These are phyloP conservation scores for Drosophila mayaguana DNA, from an alignment of 2,888 invertebrate genomes.

Conservation along the genomic window DNA sequence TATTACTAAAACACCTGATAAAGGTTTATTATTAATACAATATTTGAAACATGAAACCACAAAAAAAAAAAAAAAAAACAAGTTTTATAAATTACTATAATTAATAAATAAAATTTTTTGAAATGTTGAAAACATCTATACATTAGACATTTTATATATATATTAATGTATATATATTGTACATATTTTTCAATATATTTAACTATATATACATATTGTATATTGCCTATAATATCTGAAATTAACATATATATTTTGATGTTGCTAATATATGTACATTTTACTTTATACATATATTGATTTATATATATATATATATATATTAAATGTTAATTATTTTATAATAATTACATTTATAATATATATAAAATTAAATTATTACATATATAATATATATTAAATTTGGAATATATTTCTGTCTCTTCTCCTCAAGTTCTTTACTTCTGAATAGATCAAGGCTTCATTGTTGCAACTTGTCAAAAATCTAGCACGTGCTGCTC, in stretches of 20 bases:
- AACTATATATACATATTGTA: no score
- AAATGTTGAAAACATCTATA: no score
- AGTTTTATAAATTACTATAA: not conserved
- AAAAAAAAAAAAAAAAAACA: not conserved
- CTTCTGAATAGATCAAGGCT: not conserved
- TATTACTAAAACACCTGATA: not conserved
- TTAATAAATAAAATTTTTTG: not conserved
- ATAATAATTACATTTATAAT: no score
- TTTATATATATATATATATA: not conserved
- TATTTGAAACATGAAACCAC: not conserved
- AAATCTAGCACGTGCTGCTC: constrained; percentile 38
- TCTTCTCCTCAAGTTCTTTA: not conserved
- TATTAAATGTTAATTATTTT: no score
- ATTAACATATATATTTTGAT: not conserved
- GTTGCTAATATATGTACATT: not conserved
- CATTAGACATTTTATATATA: no score
- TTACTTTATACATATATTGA: not conserved
- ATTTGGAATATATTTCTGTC: not conserved
- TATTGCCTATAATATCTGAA: no score
- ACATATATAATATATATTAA: not conserved
- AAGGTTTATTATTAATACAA: not conserved
- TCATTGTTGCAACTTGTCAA: not conserved
- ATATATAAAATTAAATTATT: not conserved
- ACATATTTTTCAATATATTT: no score
- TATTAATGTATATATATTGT: no score